Base-by-base conservation (phyloP, 2,113 vertebrate species). In the Tupaia tana region DNA sequence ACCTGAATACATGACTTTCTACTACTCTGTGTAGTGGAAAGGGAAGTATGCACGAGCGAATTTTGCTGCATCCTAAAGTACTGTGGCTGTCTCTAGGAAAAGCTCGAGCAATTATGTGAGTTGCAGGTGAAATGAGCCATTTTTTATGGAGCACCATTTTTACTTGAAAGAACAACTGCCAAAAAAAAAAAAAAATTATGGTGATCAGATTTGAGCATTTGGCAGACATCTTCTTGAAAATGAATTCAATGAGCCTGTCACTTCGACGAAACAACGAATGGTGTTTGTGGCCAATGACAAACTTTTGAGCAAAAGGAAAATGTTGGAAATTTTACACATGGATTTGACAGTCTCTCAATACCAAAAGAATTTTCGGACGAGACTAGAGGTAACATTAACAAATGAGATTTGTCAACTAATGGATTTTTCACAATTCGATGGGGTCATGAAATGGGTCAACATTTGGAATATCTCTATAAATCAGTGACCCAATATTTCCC, bases 151-250 rank as follows among this genome's bases (percentile, higher is more conserved):
- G 43, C 66, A 69, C 15, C 25, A 73, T 73, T 69, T 94, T 69
- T 67, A 67, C 29, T 64, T 69, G 70, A 78, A 83, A 84, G 56
- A 91, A 61, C 78, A 56, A 61, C 9, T 9, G 11, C 61, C 18
- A 69, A 69, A n/a, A n/a, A n/a, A n/a, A 71, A 63, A 56, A 34
- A 1, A 59, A 66, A 22, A 43, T 11, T 56, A 34, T 20, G 22
- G 13, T 63, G 77, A n/a, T 61, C 67, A 66, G 18, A 78, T 59
- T 58, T 16, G 9, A n/a, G 71, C 59, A 56, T 71, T 43, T 87
- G 89, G 77, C 56, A 90, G 82, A 20, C 31, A 63, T 66, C 87
- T 87, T 84, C 78, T 88, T 93, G 63, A 67, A 93, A 93, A 86
- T 81, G 66, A 94, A 89, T 31, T 6, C 54, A 59, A 27, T 31